Evolutionary conservation across 2,888 invertebrate species (phyloP).

Genomic region (Caenorhabditis sp.): DNA sequence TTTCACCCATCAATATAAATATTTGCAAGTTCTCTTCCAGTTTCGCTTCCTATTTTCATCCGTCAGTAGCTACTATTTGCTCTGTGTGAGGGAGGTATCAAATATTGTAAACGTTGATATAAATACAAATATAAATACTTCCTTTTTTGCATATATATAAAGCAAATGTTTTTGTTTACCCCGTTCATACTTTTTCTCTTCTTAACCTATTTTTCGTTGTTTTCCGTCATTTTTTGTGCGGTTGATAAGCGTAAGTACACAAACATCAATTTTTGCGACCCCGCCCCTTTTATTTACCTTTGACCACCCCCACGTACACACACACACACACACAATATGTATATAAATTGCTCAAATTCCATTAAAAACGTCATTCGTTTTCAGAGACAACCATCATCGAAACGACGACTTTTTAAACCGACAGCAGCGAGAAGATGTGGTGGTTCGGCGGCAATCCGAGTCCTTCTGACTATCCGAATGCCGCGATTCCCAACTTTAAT

Average conservation of each 20-base stretch:
- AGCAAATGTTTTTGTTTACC: slow-evolving; percentile 36
- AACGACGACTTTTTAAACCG: slow-evolving; percentile 16
- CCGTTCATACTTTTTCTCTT: slow-evolving; percentile 4
- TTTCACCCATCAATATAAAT: too few relatives aligned
- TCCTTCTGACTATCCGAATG: slow-evolving; percentile 66
- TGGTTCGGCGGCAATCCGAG: slow-evolving; percentile 68
- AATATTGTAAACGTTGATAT: too few relatives aligned
- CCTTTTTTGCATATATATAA: too few relatives aligned
- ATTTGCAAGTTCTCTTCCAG: too few relatives aligned
- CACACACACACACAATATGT: background rate
- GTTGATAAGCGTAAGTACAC: background rate
- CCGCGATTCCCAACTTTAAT: slow-evolving; percentile 59
- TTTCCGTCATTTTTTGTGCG: slow-evolving; percentile 13
- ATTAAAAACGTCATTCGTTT: background rate
- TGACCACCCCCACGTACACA: slow-evolving; percentile 13
- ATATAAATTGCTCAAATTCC: slow-evolving; percentile 6
- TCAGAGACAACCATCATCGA: slow-evolving; percentile 21
- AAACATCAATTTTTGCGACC: slow-evolving; percentile 3
- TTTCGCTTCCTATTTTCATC: too few relatives aligned
- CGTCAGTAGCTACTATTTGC: too few relatives aligned
- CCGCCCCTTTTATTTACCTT: slow-evolving; percentile 41
- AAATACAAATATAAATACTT: too few relatives aligned
- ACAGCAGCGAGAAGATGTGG: slow-evolving; percentile 42
- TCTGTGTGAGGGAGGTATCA: too few relatives aligned
- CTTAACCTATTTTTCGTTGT: background rate